phyloP scores from a whole-genome alignment of 2,797 vertebrate genomes.

The Catamblyrhynchus diadema region DNA sequence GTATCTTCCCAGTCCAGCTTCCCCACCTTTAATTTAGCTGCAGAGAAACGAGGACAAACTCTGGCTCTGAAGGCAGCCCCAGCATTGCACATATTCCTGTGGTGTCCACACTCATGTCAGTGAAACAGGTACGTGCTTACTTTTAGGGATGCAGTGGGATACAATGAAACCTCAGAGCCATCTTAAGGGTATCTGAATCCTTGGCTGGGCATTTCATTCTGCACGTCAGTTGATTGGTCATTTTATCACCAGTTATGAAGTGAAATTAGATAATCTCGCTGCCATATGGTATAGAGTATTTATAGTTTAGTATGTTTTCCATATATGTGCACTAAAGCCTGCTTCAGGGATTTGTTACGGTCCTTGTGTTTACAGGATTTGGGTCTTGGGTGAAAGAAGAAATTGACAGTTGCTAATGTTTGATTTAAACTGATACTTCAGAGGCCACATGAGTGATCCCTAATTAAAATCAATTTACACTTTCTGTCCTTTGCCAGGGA shows the following conservation, averaged over 20 bases:
- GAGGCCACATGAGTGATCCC: background rate
- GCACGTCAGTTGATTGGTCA: slow-evolving; percentile 55
- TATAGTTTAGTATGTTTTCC: slow-evolving; percentile 59
- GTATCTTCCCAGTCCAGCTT: background rate
- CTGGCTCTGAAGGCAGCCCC: background rate
- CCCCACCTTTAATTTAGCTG: background rate
- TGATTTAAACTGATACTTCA: slow-evolving; percentile 48
- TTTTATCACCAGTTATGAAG: slow-evolving; percentile 61
- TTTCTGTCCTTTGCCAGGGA: background rate
- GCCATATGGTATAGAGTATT: slow-evolving; percentile 63
- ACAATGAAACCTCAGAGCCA: background rate
- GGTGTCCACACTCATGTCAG: background rate
- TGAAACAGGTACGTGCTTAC: background rate
- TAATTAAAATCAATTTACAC: slow-evolving; percentile 42
- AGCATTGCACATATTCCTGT: background rate
- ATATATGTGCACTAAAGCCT: slow-evolving; percentile 33
- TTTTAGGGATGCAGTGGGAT: background rate
- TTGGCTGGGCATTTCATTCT: slow-evolving; percentile 36
- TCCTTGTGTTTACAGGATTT: slow-evolving; percentile 54
- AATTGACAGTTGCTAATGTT: slow-evolving; percentile 48
- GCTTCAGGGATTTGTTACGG: slow-evolving; percentile 50
- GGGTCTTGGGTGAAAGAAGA: slow-evolving; percentile 50
- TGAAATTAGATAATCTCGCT: slow-evolving; percentile 56
- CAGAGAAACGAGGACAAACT: background rate
- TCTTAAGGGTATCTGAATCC: slow-evolving; percentile 25